These are phyloP conservation scores for Malurus melanocephalus DNA, from an alignment of 2,113 vertebrate species.

Conservation along the genomic window DNA sequence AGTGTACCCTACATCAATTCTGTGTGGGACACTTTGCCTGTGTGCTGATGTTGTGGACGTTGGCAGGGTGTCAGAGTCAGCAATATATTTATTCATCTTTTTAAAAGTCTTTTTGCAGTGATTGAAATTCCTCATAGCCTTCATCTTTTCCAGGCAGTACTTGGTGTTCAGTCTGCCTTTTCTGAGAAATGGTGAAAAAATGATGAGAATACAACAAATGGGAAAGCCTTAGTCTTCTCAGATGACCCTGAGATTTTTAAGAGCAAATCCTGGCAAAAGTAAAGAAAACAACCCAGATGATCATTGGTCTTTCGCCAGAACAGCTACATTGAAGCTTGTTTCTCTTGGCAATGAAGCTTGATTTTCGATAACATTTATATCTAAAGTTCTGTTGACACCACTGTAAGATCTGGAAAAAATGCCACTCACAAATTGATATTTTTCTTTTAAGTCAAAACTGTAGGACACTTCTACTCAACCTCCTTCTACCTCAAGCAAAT, in stretches of 20 bases:
- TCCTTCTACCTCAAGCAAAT: not conserved
- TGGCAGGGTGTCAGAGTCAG: not conserved
- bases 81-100: not conserved
- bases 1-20: not conserved
- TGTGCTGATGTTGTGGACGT: fast-evolving
- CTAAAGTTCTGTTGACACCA: not conserved
- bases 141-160: not conserved
- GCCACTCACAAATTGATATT: not conserved
- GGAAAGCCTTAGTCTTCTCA: not conserved
- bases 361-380: not conserved
- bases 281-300: not conserved
- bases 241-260: not conserved
- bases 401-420: not conserved
- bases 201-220: not conserved
- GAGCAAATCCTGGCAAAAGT: not conserved
- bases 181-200: not conserved
- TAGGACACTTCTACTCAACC: not conserved
- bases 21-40: no score
- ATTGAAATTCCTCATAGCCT: not conserved
- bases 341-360: not conserved
- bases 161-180: not conserved
- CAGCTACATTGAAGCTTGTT: not conserved
- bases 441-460: not conserved
- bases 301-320: not conserved
- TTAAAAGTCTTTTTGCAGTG: not conserved